Evolutionary conservation across 2,113 vertebrate species (phyloP).

Genomic region (Mormyrus lacerda): DNA sequence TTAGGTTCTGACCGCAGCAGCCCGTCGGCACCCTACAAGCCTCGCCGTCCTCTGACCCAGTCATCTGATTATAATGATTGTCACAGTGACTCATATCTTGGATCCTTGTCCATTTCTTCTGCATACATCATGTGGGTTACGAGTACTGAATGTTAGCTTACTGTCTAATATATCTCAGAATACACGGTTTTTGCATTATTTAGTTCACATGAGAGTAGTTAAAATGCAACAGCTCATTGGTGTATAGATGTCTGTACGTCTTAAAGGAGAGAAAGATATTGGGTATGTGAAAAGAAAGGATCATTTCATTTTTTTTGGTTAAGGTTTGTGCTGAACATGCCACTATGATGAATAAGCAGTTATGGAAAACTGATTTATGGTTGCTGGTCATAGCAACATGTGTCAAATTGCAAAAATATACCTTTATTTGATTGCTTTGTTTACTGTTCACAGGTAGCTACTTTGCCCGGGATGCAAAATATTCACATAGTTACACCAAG

Average conservation of each 20-base stretch:
- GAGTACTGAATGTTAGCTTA: background rate
- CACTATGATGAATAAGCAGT: background rate
- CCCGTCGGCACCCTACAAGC: background rate
- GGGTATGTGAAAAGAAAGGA: background rate
- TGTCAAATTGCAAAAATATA: background rate
- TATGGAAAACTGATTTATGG: background rate
- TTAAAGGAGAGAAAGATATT: background rate
- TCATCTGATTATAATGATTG: background rate
- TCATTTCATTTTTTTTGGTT: background rate
- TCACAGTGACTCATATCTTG: background rate
- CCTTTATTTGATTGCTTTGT: background rate
- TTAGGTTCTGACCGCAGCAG: background rate
- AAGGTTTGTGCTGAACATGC: background rate
- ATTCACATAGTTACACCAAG: constrained; percentile 65
- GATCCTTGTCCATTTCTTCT: too few relatives aligned
- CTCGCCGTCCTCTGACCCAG: background rate
- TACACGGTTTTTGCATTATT: background rate
- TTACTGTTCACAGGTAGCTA: constrained; percentile 71
- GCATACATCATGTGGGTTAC: background rate
- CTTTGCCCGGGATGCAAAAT: constrained; percentile 80
- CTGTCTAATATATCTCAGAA: background rate
- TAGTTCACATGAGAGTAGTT: background rate
- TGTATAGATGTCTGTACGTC: background rate
- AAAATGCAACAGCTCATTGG: background rate
- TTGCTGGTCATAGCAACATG: background rate